These are phyloP conservation scores for Hypolimnas misippus DNA, from an alignment of 2,888 invertebrate species.

Conservation along the genomic window DNA sequence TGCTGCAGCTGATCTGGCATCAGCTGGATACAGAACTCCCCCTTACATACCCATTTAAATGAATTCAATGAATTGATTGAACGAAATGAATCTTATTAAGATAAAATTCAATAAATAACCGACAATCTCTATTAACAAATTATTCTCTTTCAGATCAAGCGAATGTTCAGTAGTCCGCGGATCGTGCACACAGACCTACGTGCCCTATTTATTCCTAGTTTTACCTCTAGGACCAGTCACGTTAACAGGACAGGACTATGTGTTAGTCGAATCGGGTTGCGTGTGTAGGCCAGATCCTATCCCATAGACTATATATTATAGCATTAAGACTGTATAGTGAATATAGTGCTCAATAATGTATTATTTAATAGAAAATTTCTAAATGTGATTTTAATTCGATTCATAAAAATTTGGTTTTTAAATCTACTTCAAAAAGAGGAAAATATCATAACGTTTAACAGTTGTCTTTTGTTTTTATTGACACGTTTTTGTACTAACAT, in stretches of 20 bases:
- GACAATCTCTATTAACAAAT: too few species aligned
- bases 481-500: too few species aligned
- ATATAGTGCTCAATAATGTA: slow-evolving; percentile 12
- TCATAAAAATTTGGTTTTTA: not conserved
- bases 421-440: too few species aligned
- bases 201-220: slow-evolving; percentile 95
- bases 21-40: too few species aligned
- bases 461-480: too few species aligned
- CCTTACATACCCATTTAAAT: too few species aligned
- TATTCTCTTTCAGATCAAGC: slow-evolving; percentile 86
- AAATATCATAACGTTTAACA: too few species aligned
- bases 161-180: slow-evolving; percentile 95
- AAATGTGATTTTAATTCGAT: slow-evolving; percentile 3
- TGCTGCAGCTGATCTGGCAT: too few species aligned
- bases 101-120: too few species aligned
- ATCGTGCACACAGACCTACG: slow-evolving; percentile 95
- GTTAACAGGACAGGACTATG: slow-evolving; percentile 96
- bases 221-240: slow-evolving; percentile 95
- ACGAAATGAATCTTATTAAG: too few species aligned
- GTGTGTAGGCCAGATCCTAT: slow-evolving; percentile 87
- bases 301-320: slow-evolving; percentile 14
- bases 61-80: too few species aligned
- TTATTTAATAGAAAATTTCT: slow-evolving; percentile 2
- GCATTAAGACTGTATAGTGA: slow-evolving; percentile 13
- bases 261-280: slow-evolving; percentile 97